phyloP scores from a whole-genome alignment of 1,140 invertebrate genomes.

The Atta cephalotes region DNA sequence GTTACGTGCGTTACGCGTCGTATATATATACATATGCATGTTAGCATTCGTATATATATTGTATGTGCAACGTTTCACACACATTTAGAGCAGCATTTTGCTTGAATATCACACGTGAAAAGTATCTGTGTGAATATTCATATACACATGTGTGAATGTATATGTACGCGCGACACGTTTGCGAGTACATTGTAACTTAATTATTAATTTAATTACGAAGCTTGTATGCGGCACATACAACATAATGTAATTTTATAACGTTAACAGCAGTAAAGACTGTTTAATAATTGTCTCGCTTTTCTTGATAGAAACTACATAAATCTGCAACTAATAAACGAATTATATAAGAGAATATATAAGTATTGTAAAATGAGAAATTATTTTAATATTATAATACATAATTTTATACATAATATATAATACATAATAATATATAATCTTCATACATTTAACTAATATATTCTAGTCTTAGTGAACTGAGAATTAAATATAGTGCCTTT shows the following conservation, averaged over 20 bases:
- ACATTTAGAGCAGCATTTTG: not conserved
- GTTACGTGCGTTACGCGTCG: slow-evolving; percentile 52
- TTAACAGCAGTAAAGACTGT: slow-evolving; percentile 34
- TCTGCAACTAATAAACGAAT: slow-evolving; percentile 20
- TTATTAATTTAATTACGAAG: slow-evolving; percentile 55
- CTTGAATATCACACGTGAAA: not conserved
- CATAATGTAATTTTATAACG: slow-evolving; percentile 41
- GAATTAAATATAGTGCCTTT: too few species aligned
- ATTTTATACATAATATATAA: too few species aligned
- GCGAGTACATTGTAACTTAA: slow-evolving; percentile 40
- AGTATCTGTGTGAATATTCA: slow-evolving; percentile 27
- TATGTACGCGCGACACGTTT: not conserved
- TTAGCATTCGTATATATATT: slow-evolving; percentile 9
- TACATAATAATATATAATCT: too few species aligned
- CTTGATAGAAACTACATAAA: not conserved
- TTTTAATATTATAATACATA: too few species aligned
- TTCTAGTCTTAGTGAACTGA: too few species aligned
- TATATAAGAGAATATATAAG: not conserved
- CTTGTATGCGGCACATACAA: not conserved
- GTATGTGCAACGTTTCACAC: not conserved
- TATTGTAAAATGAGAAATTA: not conserved
- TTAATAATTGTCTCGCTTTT: slow-evolving; percentile 15
- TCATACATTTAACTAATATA: too few species aligned
- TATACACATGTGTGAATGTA: not conserved
- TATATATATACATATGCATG: slow-evolving; percentile 22